Base-by-base conservation (phyloP, 2,113 vertebrate genomes). In the Cephalopterus ornatus region DNA sequence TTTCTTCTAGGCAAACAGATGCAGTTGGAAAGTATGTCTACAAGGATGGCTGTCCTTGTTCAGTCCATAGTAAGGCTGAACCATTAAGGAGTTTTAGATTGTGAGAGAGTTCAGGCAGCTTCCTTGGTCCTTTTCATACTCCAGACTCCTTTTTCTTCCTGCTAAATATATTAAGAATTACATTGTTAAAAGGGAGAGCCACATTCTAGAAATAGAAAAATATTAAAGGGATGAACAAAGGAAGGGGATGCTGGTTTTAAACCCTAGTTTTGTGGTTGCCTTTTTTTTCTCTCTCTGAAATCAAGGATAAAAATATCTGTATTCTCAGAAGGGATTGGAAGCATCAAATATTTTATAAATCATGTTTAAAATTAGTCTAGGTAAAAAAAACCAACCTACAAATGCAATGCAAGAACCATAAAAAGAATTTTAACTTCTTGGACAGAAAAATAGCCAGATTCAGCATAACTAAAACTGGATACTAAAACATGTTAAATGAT, bases 1-100 rank as follows among this genome's bases (percentile, higher is more conserved):
- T 96, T 95, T 93, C 65, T 97, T 94, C 68, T 81, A 63, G 88
- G 79, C 75, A 90, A 86, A 74, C 19, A 85, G 30, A 94, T 83
- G 50, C 47, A 50, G 27, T 88, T 88, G 49, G 55, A 67, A 90
- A 61, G 28, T 26, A 39, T 37, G 9, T 53, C 32, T 85, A 77
- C 41, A 41, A 80, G 55, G 63, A 47, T 50, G 41, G n/a, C 41
- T 89, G 41, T 85, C 62, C 91, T 75, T 70, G n/a, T 95, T 77
- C 63, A 63, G 63, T 47, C 35, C 26, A 14, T 11, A 77, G 35
- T 47, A 92, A 85, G 55, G 24, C 22, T 59, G 59, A 90, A 55
- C 12, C 35, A 4, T 88, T 13, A 46, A 39, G 11, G 30, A 63
- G 17, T 58, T 76, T 91, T 37, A 75, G 39, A 7, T 19, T 82